Conservation (phyloP, 2,797 vertebrate species). For the Microtus californicus region DNA sequence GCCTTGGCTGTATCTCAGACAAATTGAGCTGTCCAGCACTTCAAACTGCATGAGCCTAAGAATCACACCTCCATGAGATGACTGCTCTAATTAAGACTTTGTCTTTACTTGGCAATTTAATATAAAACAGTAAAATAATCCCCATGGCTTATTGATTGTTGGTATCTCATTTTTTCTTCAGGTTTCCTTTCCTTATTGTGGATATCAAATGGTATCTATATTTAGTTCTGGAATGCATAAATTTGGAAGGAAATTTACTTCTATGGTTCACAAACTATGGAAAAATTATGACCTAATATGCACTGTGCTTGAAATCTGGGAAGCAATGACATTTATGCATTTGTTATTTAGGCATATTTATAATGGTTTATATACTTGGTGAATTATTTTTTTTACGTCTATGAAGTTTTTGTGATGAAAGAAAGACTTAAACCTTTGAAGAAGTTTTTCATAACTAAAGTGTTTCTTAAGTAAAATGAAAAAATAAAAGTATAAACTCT, state of each 20-base stretch:
- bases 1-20: neutral
- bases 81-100: neutral
- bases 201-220: neutral
- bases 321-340: neutral
- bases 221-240: constrained; percentile 42
- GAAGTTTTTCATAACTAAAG: constrained; percentile 8
- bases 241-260: constrained; percentile 21
- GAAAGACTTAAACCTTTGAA: neutral
- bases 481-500: constrained; percentile 10
- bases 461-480: constrained; percentile 8
- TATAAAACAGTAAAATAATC: neutral
- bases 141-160: neutral
- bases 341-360: neutral
- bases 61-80: neutral
- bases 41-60: neutral
- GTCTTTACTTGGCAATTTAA: neutral
- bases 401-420: neutral
- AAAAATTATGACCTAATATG: neutral
- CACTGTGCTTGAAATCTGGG: neutral
- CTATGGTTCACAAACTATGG: neutral
- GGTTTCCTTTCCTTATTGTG: neutral
- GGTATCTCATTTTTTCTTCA: neutral
- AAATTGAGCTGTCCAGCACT: neutral
- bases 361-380: neutral
- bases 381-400: neutral